Evolutionary conservation across 2,888 invertebrate genomes (phyloP), one percentile per base, ranked within the genome.

Genomic region (Acrocyrtus sp.): DNA sequence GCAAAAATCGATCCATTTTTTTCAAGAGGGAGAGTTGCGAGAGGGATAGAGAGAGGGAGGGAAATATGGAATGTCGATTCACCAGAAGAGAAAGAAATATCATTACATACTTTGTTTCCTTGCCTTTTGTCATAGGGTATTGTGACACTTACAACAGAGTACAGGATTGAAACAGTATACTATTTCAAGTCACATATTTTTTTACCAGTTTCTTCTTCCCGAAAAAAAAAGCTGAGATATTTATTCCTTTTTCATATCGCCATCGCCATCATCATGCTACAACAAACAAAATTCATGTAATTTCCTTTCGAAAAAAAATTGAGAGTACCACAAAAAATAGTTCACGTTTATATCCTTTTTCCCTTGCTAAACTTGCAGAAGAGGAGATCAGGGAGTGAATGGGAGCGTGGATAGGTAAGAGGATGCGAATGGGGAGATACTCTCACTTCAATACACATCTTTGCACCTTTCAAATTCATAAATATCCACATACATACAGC

Each of bases 1-100:
- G 61, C 50, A 50, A 68, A 57, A 68, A 69, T 69, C 69, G 69
- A 69, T 69, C 69, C 39, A 45, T 69, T 69, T 60, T 57, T 66
- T 50, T n/a, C n/a, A n/a, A n/a, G n/a, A n/a, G n/a, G n/a, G n/a
- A n/a, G n/a, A n/a, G n/a, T n/a, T n/a, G n/a, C n/a, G n/a, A n/a
- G n/a, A n/a, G n/a, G n/a, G n/a, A n/a, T n/a, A n/a, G n/a, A n/a
- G n/a, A n/a, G n/a, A n/a, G n/a, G n/a, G n/a, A n/a, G 29, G 45
- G 48, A 48, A 69, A 69, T 54, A 69, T 61, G 69, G 61, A 56
- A 56, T 69, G 69, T 56, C 61, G 54, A 69, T 60, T 69, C 54
- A 34, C 34, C n/a, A n/a, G n/a, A n/a, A n/a, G n/a, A n/a, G n/a
- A n/a, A n/a, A 26, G 41, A 47, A 41, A 69, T 48, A 47, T 61